Percentiles rank a stretch among this genome's conserved stretches.
Conservation (phyloP, 2,888 invertebrate genomes). For the Amiota mariae region DNA sequence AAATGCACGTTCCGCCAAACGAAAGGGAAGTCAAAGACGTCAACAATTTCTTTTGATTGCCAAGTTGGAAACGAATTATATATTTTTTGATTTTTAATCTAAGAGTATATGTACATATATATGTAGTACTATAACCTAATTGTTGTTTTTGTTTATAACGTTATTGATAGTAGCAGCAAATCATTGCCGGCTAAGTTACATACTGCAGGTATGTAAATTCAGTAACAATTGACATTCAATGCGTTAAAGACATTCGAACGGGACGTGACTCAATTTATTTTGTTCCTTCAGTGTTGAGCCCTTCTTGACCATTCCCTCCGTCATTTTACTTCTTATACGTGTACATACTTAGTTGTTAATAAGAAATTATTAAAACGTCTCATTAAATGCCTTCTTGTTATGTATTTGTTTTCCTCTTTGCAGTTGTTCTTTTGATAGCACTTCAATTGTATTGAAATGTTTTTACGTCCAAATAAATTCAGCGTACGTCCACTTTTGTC, state of each 20-base stretch:
- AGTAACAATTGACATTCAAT: conserved; percentile 19
- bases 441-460: too few relatives aligned
- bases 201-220: neutral
- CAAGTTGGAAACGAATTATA: conserved; percentile 3
- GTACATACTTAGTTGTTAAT: neutral
- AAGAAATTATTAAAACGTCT: conserved; percentile 12
- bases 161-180: neutral
- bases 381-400: neutral
- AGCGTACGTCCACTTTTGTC: too few relatives aligned
- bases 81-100: too few relatives aligned
- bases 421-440: conserved; percentile 13
- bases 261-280: conserved; percentile 55
- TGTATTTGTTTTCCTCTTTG: conserved; percentile 34
- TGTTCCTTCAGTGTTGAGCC: conserved; percentile 4
- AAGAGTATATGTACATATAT: too few relatives aligned
- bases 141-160: conserved; percentile 4
- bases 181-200: conserved; percentile 11
- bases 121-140: conserved; percentile 14
- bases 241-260: neutral
- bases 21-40: conserved; percentile 66
- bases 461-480: too few relatives aligned
- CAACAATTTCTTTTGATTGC: neutral
- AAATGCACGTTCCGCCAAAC: conserved; percentile 49
- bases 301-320: too few relatives aligned
- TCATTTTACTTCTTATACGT: neutral